phyloP scores from a whole-genome alignment of 2,888 invertebrate species.

The Pyrrhosoma nymphula region DNA sequence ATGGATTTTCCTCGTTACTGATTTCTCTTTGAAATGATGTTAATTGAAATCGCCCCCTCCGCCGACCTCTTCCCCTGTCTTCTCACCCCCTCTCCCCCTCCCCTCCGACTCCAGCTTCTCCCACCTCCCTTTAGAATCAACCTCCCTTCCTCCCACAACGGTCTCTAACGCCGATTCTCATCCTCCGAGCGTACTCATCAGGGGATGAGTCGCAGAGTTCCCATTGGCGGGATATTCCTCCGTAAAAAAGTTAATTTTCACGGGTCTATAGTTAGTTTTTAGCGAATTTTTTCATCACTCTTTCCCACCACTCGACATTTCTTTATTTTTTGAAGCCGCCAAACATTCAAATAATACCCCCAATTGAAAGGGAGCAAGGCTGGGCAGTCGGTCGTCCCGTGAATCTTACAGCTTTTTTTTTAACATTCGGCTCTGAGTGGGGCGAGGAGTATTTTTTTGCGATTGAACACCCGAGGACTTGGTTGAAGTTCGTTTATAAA shows the following conservation, averaged over 20 bases:
- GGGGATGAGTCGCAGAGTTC: neutral
- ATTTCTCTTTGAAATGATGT: constrained; percentile 67
- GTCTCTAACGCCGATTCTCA: neutral
- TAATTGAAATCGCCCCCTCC: constrained; percentile 56
- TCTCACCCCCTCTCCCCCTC: neutral
- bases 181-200: neutral
- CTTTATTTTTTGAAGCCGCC: neutral
- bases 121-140: neutral
- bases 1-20: constrained; percentile 65
- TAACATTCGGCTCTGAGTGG: neutral
- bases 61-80: neutral
- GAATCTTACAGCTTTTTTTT: neutral
- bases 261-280: constrained; percentile 52
- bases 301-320: neutral
- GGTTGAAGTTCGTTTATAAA: neutral
- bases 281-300: constrained; percentile 22
- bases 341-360: neutral
- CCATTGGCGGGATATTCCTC: constrained; percentile 33
- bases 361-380: neutral
- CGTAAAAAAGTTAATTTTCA: constrained; percentile 45
- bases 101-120: neutral
- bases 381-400: neutral
- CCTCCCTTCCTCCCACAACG: neutral
- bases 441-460: constrained; percentile 1
- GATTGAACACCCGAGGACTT: constrained; percentile 40